Base-by-base conservation (phyloP, 1,140 invertebrate species). In the Drosophila virilis region DNA sequence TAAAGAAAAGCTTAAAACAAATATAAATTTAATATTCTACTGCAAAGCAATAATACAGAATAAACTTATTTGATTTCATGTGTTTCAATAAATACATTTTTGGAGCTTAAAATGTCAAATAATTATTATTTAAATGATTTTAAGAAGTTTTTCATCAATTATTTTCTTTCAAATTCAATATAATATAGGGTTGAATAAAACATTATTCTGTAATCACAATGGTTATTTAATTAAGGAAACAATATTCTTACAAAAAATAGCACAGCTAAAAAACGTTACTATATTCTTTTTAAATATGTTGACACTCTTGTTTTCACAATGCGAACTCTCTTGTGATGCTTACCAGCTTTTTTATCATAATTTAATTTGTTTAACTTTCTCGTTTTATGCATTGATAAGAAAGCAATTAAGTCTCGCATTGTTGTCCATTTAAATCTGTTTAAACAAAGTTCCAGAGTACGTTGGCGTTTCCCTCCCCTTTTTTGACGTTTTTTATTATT, bases 351-450 rank as follows among this genome's bases (percentile, higher is more conserved):
- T 33, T 15, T n/a, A 28, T 28, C 17, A 15, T 32, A 8, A 57
- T 28, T 9, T 15, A 48, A 54, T 4, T 22, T 12, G 28, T 43
- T 52, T 48, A 46, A 51, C 66, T 71, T 45, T 61, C 32, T 32
- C 42, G 48, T 58, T 62, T 75, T 54, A 6, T 33, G 22, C 37
- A 8, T 17, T 51, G 51, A 58, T 67, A 50, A 65, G 10, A 43
- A 45, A 33, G 45, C 33, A 60, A 60, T 68, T 67, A 46, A 73
- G 48, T 22, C 33, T 33, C 32, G 1, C 13, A 59, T 67, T 72
- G 37, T 72, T 52, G 50, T 59, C 61, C 45, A 42, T 71, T 75
- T 55, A 50, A 65, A 61, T 67, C 62, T 65, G 38, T 67, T 70
- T 37, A 65, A 78, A 82, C 69, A 81, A 50, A 67, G 10, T 32